Conservation (phyloP, 2,797 vertebrate species). For the Acropternis orthonyx region DNA sequence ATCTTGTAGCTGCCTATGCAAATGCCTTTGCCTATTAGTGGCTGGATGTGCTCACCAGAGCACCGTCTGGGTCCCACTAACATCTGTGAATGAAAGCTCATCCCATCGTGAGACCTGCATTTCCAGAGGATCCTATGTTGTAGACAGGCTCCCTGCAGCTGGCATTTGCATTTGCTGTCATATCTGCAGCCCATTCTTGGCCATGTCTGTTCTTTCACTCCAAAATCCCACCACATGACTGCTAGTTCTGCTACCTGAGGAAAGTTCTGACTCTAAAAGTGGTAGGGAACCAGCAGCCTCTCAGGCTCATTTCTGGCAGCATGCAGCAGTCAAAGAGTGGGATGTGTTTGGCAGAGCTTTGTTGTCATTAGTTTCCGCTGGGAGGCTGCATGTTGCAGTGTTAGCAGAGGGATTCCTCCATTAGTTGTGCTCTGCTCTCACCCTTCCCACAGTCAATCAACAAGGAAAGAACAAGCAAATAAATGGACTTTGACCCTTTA, state of each 20-base stretch:
- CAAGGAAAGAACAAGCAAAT: neutral
- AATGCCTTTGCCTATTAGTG: neutral
- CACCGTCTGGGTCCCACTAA: neutral
- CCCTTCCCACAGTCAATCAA: neutral
- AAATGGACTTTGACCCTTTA: neutral
- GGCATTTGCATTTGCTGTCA: neutral
- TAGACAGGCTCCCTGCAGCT: neutral
- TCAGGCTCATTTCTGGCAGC: neutral
- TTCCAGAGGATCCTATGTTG: neutral
- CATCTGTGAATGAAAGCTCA: neutral
- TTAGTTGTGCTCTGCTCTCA: neutral
- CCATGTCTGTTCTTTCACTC: neutral
- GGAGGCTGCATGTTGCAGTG: neutral
- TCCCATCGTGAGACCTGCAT: neutral
- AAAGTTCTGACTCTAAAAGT: neutral
- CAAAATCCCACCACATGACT: neutral
- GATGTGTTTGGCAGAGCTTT: neutral
- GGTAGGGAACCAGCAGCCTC: neutral
- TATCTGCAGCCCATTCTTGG: neutral
- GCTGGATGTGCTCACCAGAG: neutral
- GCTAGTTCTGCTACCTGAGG: neutral
- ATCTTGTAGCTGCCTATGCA: neutral
- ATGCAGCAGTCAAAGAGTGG: neutral
- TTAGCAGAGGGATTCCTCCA: neutral
- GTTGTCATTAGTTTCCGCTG: neutral